A percentile compares a stretch with the other conserved stretches of the same genome.
Evolutionary conservation across 92 coral and sea anemone species (phyloP).

Genomic region (Hydrozoanthus gracilis): DNA sequence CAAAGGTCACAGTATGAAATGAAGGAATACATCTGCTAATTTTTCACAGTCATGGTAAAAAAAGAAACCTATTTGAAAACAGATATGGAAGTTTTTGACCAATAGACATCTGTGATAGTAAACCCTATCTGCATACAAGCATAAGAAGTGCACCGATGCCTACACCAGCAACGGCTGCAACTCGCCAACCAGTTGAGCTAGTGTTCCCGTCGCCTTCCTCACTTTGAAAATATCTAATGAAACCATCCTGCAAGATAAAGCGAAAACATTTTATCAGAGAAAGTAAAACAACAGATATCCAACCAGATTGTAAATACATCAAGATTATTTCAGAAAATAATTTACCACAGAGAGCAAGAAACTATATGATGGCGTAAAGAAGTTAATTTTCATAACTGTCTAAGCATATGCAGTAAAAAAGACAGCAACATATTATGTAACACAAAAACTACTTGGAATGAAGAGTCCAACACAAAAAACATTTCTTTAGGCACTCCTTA

Average conservation of each 20-base stretch:
- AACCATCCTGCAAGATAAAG: constrained; percentile 80
- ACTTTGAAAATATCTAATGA: constrained; percentile 74
- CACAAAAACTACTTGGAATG: no score
- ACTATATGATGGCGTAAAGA: no score
- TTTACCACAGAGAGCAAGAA: no score
- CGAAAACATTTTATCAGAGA: background rate
- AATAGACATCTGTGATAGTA: background rate
- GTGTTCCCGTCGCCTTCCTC: constrained; percentile 53
- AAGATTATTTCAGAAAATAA: no score
- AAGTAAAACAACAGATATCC: background rate
- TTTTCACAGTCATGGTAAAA: background rate
- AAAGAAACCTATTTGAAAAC: background rate
- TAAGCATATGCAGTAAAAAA: no score
- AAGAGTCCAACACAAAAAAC: no score
- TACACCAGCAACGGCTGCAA: constrained; percentile 92
- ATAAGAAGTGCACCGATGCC: constrained; percentile 92
- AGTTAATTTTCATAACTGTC: no score
- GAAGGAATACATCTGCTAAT: background rate
- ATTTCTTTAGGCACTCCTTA: background rate
- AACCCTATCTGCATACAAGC: constrained; percentile 77
- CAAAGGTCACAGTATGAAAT: background rate
- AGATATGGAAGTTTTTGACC: background rate
- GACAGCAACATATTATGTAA: no score
- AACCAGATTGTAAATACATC: no score
- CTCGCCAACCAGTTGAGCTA: constrained; percentile 72